phyloP scores from a whole-genome alignment of 35 echinoderm and acorn worm genomes.

The Strongylocentrotus purpuratus region DNA sequence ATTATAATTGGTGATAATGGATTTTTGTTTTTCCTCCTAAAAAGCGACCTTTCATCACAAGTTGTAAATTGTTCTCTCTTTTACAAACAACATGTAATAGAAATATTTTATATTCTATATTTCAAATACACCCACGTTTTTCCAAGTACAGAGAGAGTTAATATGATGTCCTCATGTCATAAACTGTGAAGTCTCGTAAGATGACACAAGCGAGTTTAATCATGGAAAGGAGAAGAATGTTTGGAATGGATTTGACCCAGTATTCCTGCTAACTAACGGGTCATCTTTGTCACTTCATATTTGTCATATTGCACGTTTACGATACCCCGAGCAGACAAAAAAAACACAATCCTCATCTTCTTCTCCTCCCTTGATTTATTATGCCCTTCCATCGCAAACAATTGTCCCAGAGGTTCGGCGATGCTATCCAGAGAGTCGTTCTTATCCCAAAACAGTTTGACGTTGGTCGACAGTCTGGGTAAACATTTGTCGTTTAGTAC shows the following conservation, averaged over 20 bases:
- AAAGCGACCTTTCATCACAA: no score
- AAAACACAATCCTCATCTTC: not conserved
- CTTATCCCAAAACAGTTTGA: not conserved
- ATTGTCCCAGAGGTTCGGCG: not conserved
- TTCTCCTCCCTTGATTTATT: not conserved
- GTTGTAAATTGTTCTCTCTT: no score
- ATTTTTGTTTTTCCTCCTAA: no score
- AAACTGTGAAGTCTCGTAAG: not conserved
- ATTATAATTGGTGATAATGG: no score
- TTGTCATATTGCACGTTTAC: not conserved
- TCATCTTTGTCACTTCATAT: not conserved
- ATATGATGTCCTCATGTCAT: not conserved
- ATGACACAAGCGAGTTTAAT: not conserved
- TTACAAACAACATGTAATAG: not conserved
- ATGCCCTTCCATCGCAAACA: not conserved
- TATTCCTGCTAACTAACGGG: not conserved
- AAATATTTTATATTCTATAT: not conserved
- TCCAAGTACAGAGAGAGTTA: not conserved
- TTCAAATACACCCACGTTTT: not conserved
- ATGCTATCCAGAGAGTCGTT: not conserved
- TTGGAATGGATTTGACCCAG: not conserved
- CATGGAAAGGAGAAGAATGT: not conserved
- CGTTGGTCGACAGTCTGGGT: not conserved
- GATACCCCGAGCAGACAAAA: not conserved
- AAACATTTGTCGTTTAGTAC: conserved; percentile 4